Percentiles rank a stretch among this genome's conserved stretches.
These are phyloP conservation scores for Rhodophaea formosa DNA, from an alignment of 2,888 invertebrate genomes.

Conservation along the genomic window DNA sequence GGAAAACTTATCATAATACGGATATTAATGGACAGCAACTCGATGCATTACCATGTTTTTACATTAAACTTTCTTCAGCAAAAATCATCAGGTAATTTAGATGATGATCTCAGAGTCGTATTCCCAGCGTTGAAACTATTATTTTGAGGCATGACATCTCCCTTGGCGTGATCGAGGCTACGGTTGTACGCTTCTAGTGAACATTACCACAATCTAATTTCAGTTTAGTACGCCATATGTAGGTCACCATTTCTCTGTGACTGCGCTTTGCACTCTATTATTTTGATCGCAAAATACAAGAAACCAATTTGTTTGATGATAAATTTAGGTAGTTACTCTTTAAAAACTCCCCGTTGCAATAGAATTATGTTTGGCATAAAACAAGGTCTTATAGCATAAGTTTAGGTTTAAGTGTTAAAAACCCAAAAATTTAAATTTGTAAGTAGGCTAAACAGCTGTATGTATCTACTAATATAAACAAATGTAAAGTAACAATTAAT, in stretches of 20 bases:
- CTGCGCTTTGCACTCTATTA: conserved; percentile 13
- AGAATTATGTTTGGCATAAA: too few relatives aligned
- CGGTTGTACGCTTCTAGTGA: conserved; percentile 45
- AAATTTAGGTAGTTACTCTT: not conserved
- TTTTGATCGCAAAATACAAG: conserved; percentile 12
- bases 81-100: not conserved
- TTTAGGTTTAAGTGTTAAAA: too few relatives aligned
- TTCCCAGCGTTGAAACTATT: conserved; percentile 47
- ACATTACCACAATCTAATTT: conserved; percentile 66
- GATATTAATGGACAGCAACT: too few relatives aligned
- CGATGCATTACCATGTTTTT: too few relatives aligned
- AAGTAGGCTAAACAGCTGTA: too few relatives aligned
- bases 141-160: conserved; percentile 73
- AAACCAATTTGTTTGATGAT: not conserved
- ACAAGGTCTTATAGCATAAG: too few relatives aligned
- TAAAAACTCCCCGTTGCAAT: too few relatives aligned
- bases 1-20: too few relatives aligned
- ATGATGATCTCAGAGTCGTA: conserved; percentile 21
- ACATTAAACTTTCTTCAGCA: too few relatives aligned
- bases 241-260: conserved; percentile 49
- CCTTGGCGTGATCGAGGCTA: conserved; percentile 56
- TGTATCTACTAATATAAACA: too few relatives aligned
- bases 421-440: too few relatives aligned
- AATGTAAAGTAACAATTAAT: too few relatives aligned
- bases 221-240: conserved; percentile 59